Evolutionary conservation across 1,140 invertebrate genomes (phyloP), one percentile per base, ranked within the genome.

Genomic region (Chrysomallon squamiferum): DNA sequence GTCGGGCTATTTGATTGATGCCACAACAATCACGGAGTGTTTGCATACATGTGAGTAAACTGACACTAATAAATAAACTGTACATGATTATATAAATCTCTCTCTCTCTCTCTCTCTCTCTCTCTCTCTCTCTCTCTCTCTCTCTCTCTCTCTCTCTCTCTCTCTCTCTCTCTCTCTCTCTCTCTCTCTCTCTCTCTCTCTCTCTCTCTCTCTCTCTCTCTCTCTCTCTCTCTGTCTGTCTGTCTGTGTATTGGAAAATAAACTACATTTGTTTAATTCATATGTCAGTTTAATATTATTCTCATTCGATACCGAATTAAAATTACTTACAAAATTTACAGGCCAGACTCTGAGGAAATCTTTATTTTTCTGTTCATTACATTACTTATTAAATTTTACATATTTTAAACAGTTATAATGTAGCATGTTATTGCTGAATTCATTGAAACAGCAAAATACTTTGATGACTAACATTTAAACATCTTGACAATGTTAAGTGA

Each of bases 1-100:
- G 85, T 69, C 66, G 81, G 86, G 87, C 4, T 87, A 87, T 66
- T 73, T 87, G n/a, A 79, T 87, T 45, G 86, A 87, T 62, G 87
- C 87, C 7, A 85, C 83, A 7, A 88, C 86, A 3, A 84, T 88
- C 29, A 84, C 85, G 50, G 86, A 87, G 76, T 87, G 86, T 70
- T 73, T 88, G 27, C 87, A 87, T 69, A 86, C 87, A 43, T 88
- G 80, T 82, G 75, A 77, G 72, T 76, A 47, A 15, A 5, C 35
- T 33, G n/a, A n/a, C n/a, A 25, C 30, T 35, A 20, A 20, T 38
- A 6, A 32, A 15, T 22, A 32, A 22, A 38, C 33, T 35, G 15
- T 38, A 27, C 25, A 20, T 59, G 20, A 13, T 30, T 13, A 5
- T n/a, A n/a, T n/a, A n/a, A n/a, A n/a, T n/a, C n/a, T n/a, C n/a